These are phyloP conservation scores for Baryphthengus martii DNA, from an alignment of 2,113 vertebrate genomes.

Conservation along the genomic window DNA sequence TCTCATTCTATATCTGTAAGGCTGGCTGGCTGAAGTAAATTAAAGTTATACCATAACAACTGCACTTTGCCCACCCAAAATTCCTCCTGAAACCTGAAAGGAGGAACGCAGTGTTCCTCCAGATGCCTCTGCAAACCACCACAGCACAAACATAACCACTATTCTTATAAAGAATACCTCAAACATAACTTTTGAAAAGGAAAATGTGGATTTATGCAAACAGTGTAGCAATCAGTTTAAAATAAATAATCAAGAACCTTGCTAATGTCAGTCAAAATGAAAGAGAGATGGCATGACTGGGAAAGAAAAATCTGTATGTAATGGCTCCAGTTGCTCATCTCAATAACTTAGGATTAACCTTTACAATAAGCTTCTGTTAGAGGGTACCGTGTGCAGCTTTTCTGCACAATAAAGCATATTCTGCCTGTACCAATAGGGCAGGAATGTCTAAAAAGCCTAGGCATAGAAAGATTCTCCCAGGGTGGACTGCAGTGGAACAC, in stretches of 20 bases:
- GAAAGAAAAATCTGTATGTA: not conserved
- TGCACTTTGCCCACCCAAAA: constrained; percentile 33
- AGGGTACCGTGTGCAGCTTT: not conserved
- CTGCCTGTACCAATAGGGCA: constrained; percentile 55
- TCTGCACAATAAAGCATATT: not conserved
- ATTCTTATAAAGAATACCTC: not conserved
- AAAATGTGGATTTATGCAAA: too few relatives aligned
- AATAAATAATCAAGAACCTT: not conserved
- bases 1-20: constrained; percentile 55
- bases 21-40: constrained; percentile 61
- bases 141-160: not conserved
- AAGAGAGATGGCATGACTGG: not conserved
- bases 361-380: not conserved
- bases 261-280: not conserved
- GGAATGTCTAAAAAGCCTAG: constrained; percentile 17
- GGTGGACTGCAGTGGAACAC: rapidly evolving
- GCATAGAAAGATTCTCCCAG: constrained; percentile 54
- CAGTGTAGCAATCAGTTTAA: too few relatives aligned
- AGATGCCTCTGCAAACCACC: constrained; percentile 5
- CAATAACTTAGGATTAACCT: not conserved
- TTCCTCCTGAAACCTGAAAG: constrained; percentile 14
- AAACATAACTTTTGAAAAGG: not conserved
- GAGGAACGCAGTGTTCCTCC: not conserved
- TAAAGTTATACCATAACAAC: constrained; percentile 41
- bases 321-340: not conserved